These are phyloP conservation scores for Toxotes lorentzi DNA, from an alignment of 2,797 vertebrate genomes.

Conservation along the genomic window DNA sequence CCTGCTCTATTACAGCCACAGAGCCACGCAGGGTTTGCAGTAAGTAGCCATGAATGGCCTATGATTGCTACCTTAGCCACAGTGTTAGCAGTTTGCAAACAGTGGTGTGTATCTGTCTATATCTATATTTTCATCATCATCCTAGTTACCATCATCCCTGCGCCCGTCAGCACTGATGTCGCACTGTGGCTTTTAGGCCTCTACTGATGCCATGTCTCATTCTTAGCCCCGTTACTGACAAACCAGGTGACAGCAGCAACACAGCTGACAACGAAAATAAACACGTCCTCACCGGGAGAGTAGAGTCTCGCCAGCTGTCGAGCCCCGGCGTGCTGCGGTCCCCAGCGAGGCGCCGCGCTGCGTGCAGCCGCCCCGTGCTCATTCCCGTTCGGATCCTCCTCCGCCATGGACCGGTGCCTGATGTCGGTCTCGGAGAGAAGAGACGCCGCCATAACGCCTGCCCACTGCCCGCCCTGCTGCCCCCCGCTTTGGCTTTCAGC, in stretches of 20 bases:
- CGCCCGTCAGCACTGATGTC: background rate
- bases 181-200: conserved; percentile 47
- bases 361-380: conserved; percentile 87
- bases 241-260: background rate
- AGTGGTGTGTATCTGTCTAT: background rate
- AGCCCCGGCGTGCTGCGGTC: conserved; percentile 87
- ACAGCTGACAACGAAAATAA: background rate
- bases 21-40: background rate
- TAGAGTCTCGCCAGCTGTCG: conserved; percentile 85
- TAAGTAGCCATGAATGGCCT: background rate
- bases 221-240: background rate
- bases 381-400: conserved; percentile 89
- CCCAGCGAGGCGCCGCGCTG: conserved; percentile 86
- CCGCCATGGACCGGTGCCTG: conserved; percentile 87
- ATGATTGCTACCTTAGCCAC: background rate
- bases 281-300: conserved; percentile 82
- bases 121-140: background rate
- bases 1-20: background rate
- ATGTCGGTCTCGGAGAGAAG: conserved; percentile 86
- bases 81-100: background rate
- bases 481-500: conserved; percentile 65
- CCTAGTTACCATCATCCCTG: background rate
- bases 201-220: background rate
- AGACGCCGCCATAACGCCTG: conserved; percentile 75
- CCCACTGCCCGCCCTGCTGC: conserved; percentile 36